Conservation (phyloP, 2,113 vertebrate species). For the Sorex fumeus region DNA sequence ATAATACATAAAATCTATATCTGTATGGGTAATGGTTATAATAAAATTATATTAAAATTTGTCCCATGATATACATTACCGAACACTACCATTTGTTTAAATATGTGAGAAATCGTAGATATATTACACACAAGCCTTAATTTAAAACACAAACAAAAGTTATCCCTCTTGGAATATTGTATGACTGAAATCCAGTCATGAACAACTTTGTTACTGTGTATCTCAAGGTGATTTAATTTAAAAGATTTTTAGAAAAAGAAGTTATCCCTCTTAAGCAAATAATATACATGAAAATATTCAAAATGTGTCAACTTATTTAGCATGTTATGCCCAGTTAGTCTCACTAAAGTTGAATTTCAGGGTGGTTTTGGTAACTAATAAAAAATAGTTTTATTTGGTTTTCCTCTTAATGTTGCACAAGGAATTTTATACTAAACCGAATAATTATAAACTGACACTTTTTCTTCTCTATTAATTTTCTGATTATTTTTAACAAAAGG, state of each 20-base stretch:
- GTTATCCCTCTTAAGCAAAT: constrained; percentile 58
- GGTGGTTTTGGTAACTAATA: constrained; percentile 56
- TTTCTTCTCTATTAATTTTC: constrained; percentile 60
- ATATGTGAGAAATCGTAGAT: constrained; percentile 65
- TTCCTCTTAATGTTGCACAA: constrained; percentile 49
- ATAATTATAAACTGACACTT: constrained; percentile 50
- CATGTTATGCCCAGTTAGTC: constrained; percentile 72
- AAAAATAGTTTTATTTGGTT: constrained; percentile 68
- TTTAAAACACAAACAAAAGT: constrained; percentile 60
- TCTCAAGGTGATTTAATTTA: too few relatives aligned
- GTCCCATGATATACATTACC: constrained; percentile 60
- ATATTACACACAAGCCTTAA: constrained; percentile 54
- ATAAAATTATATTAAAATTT: constrained; percentile 71
- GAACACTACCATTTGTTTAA: constrained; percentile 77
- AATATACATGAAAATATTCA: constrained; percentile 67
- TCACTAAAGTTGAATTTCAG: constrained; percentile 68
- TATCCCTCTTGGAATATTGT: not conserved
- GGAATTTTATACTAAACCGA: constrained; percentile 62
- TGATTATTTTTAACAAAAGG: constrained; percentile 24
- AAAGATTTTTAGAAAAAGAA: too few relatives aligned
- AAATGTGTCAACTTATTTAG: constrained; percentile 66
- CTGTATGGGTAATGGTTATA: constrained; percentile 52
- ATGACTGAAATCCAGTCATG: too few relatives aligned
- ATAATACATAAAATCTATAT: constrained; percentile 46
- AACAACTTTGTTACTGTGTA: too few relatives aligned